A percentile compares a stretch with the other conserved stretches of the same genome.
Evolutionary conservation across 2,797 vertebrate species (phyloP).

Genomic region (Emydoidea blandingii): DNA sequence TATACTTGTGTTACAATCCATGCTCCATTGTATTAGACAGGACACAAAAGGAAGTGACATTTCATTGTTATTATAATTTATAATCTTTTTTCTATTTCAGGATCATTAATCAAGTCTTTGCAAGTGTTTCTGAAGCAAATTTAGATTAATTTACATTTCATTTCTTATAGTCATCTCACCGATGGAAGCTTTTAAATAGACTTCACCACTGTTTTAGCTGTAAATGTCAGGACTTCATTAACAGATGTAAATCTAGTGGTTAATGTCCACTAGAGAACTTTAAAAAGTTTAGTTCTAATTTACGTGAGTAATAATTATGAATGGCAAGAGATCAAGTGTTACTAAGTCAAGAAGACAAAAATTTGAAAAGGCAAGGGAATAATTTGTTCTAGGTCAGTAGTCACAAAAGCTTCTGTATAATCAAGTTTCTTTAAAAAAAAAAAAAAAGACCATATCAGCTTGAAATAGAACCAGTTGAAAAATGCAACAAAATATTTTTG

Average conservation of each 20-base stretch:
- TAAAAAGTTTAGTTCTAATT: background rate
- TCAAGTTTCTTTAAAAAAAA: background rate
- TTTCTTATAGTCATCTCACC: constrained; percentile 4
- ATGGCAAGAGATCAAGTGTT: background rate
- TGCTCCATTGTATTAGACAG: background rate
- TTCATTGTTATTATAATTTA: background rate
- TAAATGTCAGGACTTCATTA: background rate
- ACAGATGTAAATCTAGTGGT: constrained; percentile 12
- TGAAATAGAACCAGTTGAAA: background rate
- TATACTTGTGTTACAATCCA: background rate
- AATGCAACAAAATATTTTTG: background rate
- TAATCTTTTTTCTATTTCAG: constrained; percentile 25
- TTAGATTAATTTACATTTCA: constrained; percentile 14
- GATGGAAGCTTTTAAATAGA: constrained; percentile 2
- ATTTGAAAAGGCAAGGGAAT: background rate
- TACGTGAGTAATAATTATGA: background rate
- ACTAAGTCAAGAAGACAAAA: background rate
- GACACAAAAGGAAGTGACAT: constrained; percentile 17
- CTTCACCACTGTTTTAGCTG: background rate
- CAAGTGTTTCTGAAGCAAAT: constrained; percentile 19
- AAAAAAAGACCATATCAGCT: background rate
- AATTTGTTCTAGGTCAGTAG: background rate
- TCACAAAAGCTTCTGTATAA: background rate
- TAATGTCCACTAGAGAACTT: background rate
- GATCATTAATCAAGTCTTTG: constrained; percentile 25